Evolutionary conservation across 2,888 invertebrate species (phyloP).

Genomic region (Coenonympha arcania): DNA sequence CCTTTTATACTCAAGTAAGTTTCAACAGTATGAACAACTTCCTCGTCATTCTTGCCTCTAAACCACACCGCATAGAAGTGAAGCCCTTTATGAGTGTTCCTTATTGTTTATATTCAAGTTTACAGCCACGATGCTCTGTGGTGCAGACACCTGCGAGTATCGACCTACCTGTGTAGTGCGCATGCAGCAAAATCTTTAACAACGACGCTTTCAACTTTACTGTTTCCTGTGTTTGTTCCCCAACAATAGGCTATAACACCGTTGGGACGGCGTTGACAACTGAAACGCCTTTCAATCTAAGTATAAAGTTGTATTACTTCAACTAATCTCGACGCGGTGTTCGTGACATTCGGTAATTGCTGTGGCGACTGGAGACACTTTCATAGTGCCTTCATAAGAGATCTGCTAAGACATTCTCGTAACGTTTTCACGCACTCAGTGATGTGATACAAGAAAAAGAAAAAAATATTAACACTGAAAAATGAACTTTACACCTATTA

Average conservation of each 20-base stretch:
- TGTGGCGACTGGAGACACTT: conserved; percentile 23
- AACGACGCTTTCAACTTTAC: conserved; percentile 65
- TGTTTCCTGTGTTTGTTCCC: conserved; percentile 71
- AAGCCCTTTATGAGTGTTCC: conserved; percentile 37
- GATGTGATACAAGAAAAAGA: no score
- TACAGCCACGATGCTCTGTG: conserved; percentile 36
- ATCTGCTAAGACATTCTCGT: background rate
- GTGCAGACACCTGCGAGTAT: conserved; percentile 63
- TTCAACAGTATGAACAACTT: conserved; percentile 51
- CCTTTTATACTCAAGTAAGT: conserved; percentile 52
- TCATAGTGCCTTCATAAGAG: conserved; percentile 17
- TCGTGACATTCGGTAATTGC: conserved; percentile 38
- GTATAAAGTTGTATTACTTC: conserved; percentile 35
- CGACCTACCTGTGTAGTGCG: conserved; percentile 65
- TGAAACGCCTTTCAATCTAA: conserved; percentile 57
- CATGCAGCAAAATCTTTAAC: conserved; percentile 58
- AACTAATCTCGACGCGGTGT: conserved; percentile 46
- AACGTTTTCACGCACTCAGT: no score
- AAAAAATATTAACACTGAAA: no score
- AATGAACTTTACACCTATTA: no score
- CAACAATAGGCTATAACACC: conserved; percentile 67
- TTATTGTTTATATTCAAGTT: conserved; percentile 56
- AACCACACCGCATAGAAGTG: conserved; percentile 41
- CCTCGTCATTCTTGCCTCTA: conserved; percentile 54
- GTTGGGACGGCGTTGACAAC: conserved; percentile 48